Conservation (phyloP, 2,113 vertebrate genomes). For the Salvelinus sp. region DNA sequence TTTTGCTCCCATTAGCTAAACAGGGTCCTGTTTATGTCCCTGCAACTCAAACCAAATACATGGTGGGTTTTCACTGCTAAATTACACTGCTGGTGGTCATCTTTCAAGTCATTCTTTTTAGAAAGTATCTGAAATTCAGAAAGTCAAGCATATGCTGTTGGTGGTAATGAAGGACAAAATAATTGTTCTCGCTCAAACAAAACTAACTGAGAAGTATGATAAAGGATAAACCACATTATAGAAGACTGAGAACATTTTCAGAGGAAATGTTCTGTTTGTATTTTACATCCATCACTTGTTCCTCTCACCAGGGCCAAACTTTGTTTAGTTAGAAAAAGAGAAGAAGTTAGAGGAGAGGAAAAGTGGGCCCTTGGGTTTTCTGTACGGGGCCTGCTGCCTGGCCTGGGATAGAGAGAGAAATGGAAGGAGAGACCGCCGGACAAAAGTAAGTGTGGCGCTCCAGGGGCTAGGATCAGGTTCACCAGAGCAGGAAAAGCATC, state of each 20-base stretch:
- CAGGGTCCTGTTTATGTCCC: conserved; percentile 12
- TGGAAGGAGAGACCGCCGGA: conserved; percentile 15
- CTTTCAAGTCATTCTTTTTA: too few relatives aligned
- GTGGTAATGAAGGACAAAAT: too few relatives aligned
- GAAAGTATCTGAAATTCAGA: too few relatives aligned
- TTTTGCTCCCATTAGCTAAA: conserved; percentile 12
- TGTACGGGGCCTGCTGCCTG: conserved; percentile 11
- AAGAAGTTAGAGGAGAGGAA: conserved; percentile 8
- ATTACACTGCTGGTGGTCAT: too few relatives aligned
- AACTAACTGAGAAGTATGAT: too few relatives aligned
- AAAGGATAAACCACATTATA: too few relatives aligned
- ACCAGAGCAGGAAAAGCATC: conserved; percentile 64
- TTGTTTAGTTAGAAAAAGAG: not conserved
- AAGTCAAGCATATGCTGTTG: too few relatives aligned
- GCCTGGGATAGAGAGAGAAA: not conserved
- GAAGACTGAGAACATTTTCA: too few relatives aligned
- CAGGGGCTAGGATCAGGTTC: conserved; percentile 58
- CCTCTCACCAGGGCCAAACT: conserved; percentile 3
- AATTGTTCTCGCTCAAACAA: too few relatives aligned
- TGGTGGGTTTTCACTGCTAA: not conserved
- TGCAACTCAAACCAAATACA: conserved; percentile 10
- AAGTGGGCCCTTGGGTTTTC: conserved; percentile 45
- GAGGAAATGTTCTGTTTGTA: not conserved
- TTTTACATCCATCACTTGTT: conserved; percentile 1
- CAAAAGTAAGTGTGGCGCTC: conserved; percentile 45